Percentiles rank a stretch among this genome's conserved stretches.
These are phyloP conservation scores for Catalaphyllia jardinei DNA, from an alignment of 64 coral and sea anemone genomes.

Conservation along the genomic window DNA sequence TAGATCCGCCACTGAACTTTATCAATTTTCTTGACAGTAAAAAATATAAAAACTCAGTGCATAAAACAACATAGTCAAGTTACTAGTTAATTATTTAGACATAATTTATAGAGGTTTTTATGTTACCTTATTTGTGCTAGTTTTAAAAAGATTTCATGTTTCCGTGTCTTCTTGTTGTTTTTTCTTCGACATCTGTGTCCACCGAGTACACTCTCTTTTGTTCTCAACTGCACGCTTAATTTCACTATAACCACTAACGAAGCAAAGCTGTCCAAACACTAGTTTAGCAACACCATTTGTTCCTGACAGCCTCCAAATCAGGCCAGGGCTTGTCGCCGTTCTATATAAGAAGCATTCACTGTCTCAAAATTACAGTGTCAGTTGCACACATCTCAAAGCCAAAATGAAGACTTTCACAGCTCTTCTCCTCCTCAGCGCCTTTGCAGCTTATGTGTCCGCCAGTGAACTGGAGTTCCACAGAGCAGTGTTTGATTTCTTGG, in stretches of 20 bases:
- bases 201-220: no score
- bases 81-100: no score
- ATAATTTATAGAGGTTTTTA: no score
- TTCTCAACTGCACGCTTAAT: no score
- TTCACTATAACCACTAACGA: not conserved
- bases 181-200: no score
- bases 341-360: not conserved
- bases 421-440: not conserved
- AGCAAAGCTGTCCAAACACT: not conserved
- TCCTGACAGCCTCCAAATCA: not conserved
- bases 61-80: no score
- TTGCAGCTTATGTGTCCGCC: slow-evolving; percentile 5
- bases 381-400: slow-evolving; percentile 24
- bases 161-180: no score
- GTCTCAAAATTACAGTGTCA: not conserved
- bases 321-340: not conserved
- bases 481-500: slow-evolving; percentile 1
- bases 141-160: no score
- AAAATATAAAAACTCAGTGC: no score
- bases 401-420: slow-evolving; percentile 26
- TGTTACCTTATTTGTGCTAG: no score
- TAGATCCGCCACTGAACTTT: no score
- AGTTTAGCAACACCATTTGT: not conserved
- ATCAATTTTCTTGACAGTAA: no score
- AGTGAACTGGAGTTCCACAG: not conserved